Evolutionary conservation across 2,888 invertebrate genomes (phyloP).

Genomic region (Yponomeuta malinellus): DNA sequence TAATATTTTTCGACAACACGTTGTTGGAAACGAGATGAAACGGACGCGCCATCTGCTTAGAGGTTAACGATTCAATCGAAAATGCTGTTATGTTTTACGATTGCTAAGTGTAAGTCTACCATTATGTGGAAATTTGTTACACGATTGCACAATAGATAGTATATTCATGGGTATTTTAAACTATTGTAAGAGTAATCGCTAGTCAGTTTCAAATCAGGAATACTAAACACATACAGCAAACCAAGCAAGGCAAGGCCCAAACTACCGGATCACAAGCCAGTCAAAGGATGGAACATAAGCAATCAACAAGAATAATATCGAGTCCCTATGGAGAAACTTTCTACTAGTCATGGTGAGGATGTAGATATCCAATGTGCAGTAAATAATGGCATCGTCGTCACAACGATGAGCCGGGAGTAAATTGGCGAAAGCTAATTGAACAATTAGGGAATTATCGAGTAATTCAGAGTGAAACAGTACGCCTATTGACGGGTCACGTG

Average conservation of each 20-base stretch:
- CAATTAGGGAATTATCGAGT: conserved; percentile 70
- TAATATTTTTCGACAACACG: conserved; percentile 68
- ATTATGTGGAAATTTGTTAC: background rate
- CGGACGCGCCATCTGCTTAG: conserved; percentile 13
- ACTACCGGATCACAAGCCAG: too few species aligned
- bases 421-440: conserved; percentile 63
- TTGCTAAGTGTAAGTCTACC: background rate
- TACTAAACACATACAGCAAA: too few species aligned
- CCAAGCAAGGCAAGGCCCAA: too few species aligned
- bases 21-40: conserved; percentile 59
- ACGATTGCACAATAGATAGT: background rate
- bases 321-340: background rate
- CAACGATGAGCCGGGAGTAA: conserved; percentile 37
- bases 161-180: too few species aligned
- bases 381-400: conserved; percentile 18
- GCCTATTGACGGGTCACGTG: conserved; percentile 30
- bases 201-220: too few species aligned
- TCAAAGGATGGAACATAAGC: too few species aligned
- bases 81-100: conserved; percentile 9
- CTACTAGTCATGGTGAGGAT: background rate
- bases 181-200: too few species aligned
- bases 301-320: background rate
- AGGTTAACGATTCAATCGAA: conserved; percentile 17
- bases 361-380: conserved; percentile 5
- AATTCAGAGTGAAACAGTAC: conserved; percentile 66